Evolutionary conservation across 2,888 invertebrate genomes (phyloP).

Genomic region (Galeopsomyia nigrocyanea): DNA sequence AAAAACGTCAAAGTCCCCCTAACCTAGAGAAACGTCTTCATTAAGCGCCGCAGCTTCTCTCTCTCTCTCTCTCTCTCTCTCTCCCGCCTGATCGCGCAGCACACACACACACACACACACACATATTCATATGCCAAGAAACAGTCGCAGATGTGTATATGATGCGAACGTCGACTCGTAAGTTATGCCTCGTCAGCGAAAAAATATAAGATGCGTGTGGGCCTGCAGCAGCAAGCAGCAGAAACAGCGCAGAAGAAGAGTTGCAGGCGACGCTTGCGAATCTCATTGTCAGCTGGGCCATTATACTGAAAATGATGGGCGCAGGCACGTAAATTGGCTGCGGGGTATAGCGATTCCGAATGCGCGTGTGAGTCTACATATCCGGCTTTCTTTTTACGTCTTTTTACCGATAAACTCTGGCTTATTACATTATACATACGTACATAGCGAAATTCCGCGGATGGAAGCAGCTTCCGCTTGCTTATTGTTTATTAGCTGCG

Average conservation of each 20-base stretch:
- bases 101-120: too few species aligned
- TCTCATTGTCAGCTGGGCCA: conserved; percentile 28
- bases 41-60: conserved; percentile 58
- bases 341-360: too few species aligned
- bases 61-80: conserved; percentile 27
- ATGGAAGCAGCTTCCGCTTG: too few species aligned
- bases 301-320: conserved; percentile 21
- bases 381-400: background rate
- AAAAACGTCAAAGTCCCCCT: conserved; percentile 69
- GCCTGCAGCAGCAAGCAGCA: conserved; percentile 14
- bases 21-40: conserved; percentile 69
- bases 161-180: background rate
- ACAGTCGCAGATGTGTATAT: too few species aligned
- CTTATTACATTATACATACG: background rate
- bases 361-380: too few species aligned
- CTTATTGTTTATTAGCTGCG: too few species aligned
- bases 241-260: conserved; percentile 17
- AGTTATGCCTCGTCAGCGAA: conserved; percentile 41
- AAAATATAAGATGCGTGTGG: conserved; percentile 26
- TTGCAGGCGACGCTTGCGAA: conserved; percentile 1
- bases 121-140: too few species aligned
- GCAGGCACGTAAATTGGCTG: conserved; percentile 35
- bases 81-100: background rate
- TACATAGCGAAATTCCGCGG: too few species aligned
- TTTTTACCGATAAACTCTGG: background rate